phyloP scores from a whole-genome alignment of 2,888 invertebrate genomes.

The Noctuana brunneofusca region DNA sequence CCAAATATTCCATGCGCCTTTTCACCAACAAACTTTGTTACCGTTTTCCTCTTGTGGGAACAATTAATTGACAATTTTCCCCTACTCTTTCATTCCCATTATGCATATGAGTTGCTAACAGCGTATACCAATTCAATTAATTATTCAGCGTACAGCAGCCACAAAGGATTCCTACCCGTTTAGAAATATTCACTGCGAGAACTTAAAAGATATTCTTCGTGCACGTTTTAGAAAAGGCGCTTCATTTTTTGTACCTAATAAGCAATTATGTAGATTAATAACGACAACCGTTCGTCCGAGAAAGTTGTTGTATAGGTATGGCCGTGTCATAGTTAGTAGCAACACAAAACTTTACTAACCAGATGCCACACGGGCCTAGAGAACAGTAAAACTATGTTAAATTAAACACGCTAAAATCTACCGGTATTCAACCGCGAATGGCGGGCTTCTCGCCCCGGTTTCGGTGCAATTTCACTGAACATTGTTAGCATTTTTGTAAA shows the following conservation, averaged over 20 bases:
- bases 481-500: slow-evolving; percentile 36
- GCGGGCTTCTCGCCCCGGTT: slow-evolving; percentile 27
- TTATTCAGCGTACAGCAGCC: slow-evolving; percentile 40
- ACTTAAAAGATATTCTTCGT: slow-evolving; percentile 16
- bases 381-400: slow-evolving; percentile 43
- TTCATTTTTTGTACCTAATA: slow-evolving; percentile 18
- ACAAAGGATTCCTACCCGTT: slow-evolving; percentile 25
- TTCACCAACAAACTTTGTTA: slow-evolving; percentile 35
- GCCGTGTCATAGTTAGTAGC: slow-evolving; percentile 26
- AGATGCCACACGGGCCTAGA: slow-evolving; percentile 36
- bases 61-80: slow-evolving; percentile 44
- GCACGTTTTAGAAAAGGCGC: slow-evolving; percentile 13
- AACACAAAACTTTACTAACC: slow-evolving; percentile 37
- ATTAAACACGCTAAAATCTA: slow-evolving; percentile 39
- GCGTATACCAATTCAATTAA: slow-evolving; percentile 41
- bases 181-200: slow-evolving; percentile 24
- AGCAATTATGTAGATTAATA: slow-evolving; percentile 31
- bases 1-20: slow-evolving; percentile 29
- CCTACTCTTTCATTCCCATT: slow-evolving; percentile 41
- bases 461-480: slow-evolving; percentile 33
- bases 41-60: slow-evolving; percentile 38
- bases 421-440: slow-evolving; percentile 31
- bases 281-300: slow-evolving; percentile 5
- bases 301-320: slow-evolving; percentile 32
- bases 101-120: slow-evolving; percentile 39